Percentiles rank a stretch among this genome's conserved stretches.
These are phyloP conservation scores for Pagetopsis macropterus DNA, from an alignment of 2,797 vertebrate genomes.

Conservation along the genomic window DNA sequence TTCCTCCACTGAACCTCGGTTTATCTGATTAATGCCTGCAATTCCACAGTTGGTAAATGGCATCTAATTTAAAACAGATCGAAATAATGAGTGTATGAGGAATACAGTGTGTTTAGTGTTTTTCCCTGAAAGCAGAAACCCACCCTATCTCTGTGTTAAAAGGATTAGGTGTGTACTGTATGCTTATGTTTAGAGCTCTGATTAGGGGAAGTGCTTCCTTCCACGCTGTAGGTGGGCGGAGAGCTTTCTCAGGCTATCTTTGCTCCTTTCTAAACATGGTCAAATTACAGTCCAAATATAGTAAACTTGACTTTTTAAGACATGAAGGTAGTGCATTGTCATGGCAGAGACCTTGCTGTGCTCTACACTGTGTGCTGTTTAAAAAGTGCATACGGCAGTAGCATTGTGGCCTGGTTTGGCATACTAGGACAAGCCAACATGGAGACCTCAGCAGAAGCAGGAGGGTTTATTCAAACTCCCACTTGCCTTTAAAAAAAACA, in stretches of 20 bases:
- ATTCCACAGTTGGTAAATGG: constrained; percentile 7
- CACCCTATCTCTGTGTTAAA: background rate
- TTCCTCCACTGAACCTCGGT: constrained; percentile 5
- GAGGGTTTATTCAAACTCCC: constrained; percentile 80
- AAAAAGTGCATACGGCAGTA: constrained; percentile 13
- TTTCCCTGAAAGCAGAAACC: constrained; percentile 11
- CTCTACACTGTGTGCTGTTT: constrained; percentile 2
- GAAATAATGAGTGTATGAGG: constrained; percentile 17
- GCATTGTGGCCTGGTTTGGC: constrained; percentile 63
- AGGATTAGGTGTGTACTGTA: constrained; percentile 15
- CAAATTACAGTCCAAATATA: constrained; percentile 67
- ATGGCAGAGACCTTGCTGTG: background rate
- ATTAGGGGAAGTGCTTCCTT: constrained; percentile 16
- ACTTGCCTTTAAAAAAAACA: constrained; percentile 66
- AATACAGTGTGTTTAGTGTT: constrained; percentile 21
- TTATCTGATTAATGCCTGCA: constrained; percentile 37
- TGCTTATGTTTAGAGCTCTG: constrained; percentile 3
- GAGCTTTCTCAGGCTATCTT: constrained; percentile 37
- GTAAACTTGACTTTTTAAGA: constrained; percentile 49
- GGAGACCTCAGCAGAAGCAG: constrained; percentile 66
- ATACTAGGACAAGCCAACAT: constrained; percentile 77
- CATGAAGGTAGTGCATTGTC: constrained; percentile 17
- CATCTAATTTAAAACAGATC: constrained; percentile 24
- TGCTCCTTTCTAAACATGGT: constrained; percentile 54
- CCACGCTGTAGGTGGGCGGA: constrained; percentile 45